Base-by-base conservation (phyloP, 2,888 invertebrate species). In the Drosophila algonquin region DNA sequence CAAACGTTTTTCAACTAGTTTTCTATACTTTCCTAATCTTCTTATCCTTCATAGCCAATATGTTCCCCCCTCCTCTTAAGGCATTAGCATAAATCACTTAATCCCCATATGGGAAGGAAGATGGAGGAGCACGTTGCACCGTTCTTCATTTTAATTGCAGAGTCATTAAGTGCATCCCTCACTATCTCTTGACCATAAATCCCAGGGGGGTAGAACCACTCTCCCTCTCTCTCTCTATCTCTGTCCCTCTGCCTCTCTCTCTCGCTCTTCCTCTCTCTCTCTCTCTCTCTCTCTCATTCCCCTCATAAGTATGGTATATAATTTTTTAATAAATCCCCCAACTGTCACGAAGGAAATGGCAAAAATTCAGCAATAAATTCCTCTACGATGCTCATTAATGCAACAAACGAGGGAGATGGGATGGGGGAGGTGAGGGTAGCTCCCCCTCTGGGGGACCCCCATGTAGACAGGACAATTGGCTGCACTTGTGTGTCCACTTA, bases 401-500 rank as follows among this genome's bases (percentile, higher is more conserved):
- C 75, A 71, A 59, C 71, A 69, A 70, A 50, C 69, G 32, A 0
- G 3, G 10, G 21, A 3, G 21, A 21, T 21, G 21, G 21, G 21
- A 21, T n/a, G n/a, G 21, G 21, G 21, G 10, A 3, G 10, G 3
- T 9, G 8, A 8, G 32, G 32, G 32, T 32, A 10, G 32, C 30
- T 30, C 2, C 30, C 30, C 8, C 30, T 30, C 30, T 7, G 45
- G 70, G 46, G 4, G 10, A 21, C 21, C 32, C 32, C 45, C 68
- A 73, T 54, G 64, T 52, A 58, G 44, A 44, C 54, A 59, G 62
- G 68, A 67, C 79, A 75, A 76, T 84, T 84, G 73, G 47, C 73
- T 79, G 73, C 87, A 84, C 75, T 84, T 87, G 67, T 75, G 67
- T 40, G 67, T 61, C 65, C 82, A 79, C 79, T 81, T 79, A 70